Base-by-base conservation (phyloP, 2,113 vertebrate species). In the Varanus komodoensis region DNA sequence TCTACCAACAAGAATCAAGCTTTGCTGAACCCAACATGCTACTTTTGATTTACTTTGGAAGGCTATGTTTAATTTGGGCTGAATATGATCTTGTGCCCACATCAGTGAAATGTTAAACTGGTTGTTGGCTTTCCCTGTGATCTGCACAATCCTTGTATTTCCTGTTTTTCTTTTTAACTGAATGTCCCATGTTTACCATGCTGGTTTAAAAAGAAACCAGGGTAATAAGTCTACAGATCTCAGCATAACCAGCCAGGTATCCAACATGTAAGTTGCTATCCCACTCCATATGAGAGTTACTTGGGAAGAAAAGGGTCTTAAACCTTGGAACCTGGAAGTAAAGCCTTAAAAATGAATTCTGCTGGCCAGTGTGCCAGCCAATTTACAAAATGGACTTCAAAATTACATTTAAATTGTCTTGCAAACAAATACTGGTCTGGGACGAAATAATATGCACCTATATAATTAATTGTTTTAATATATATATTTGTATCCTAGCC, bases 91-190 rank as follows among this genome's bases (percentile, higher is more conserved):
- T 0, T 0, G 44, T 19, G 50, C 27, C 29, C 44, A 67, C 7
- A 50, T 19, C 75, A 12, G 34, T 69, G 67, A 21, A 25, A 21
- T 17, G 17, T 25, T 89, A 44, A 54, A 89, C 32, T 14, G 14
- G 82, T 23, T 4, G 64, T 64, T 90, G 83, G 8, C 57, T 88
- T 44, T 91, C 50, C 15, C 74, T 27, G 32, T 52, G 54, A 89
- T 84, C 44, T 8, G 54, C 8, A 92, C 23, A 6, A 68, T 71
- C 75, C 25, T 77, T 57, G 29, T 11, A 44, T 1, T 86, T 80
- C 32, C 73, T 27, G 80, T 27, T 73, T 77, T 89, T 82, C 73
- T 38, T 86, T 64, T 82, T 91, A 68, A 79, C 15, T 84, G 57
- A 6, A 77, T 27, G 84, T 34, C 8, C 87, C 74, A 69, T 44